Percentiles rank a stretch among this genome's conserved stretches.
phyloP scores from a whole-genome alignment of 2,797 vertebrate genomes.

The Alcedo quadribrachys region DNA sequence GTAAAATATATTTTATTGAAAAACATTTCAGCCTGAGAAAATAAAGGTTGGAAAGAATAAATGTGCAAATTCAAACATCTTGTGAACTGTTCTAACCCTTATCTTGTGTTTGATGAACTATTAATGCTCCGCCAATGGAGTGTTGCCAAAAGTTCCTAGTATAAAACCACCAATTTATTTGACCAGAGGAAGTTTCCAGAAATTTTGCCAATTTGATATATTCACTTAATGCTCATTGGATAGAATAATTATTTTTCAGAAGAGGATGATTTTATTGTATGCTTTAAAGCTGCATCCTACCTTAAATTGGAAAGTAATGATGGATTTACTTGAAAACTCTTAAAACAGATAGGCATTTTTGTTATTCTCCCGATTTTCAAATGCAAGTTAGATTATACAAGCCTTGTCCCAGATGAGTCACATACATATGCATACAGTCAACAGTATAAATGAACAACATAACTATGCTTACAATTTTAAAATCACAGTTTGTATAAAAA shows the following conservation, averaged over 20 bases:
- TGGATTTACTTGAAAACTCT: neutral
- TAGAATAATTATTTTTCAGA: neutral
- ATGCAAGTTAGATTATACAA: neutral
- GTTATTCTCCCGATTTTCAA: neutral
- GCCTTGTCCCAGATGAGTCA: neutral
- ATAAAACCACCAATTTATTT: neutral
- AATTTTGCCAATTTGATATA: neutral
- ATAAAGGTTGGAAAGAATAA: neutral
- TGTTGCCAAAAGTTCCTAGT: neutral
- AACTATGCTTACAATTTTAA: slow-evolving; percentile 37
- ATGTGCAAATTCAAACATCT: neutral
- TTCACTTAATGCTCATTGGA: neutral
- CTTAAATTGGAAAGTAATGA: neutral
- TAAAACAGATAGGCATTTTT: neutral
- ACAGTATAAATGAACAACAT: neutral
- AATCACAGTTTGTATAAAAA: slow-evolving; percentile 46
- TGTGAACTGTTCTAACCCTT: neutral
- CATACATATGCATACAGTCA: neutral
- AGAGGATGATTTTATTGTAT: neutral
- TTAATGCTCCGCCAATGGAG: neutral
- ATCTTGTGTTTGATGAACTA: neutral
- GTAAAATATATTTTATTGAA: neutral
- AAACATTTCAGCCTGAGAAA: neutral
- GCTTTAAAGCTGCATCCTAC: neutral
- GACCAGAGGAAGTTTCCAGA: neutral